phyloP scores from a whole-genome alignment of 2,797 vertebrate species.

The Anableps anableps region DNA sequence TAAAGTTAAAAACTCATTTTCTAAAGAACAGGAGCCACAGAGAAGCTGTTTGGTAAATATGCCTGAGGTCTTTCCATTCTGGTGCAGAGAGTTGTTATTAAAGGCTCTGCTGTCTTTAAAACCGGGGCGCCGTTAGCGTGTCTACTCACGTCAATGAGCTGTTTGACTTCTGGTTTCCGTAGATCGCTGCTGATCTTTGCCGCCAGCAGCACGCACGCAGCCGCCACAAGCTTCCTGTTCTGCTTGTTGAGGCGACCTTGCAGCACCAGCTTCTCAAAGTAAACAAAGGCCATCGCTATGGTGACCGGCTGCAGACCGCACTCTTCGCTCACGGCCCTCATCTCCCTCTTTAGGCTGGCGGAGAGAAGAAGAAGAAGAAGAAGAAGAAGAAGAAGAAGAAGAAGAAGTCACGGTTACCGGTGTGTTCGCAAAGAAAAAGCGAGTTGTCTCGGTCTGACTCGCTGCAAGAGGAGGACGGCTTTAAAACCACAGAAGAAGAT shows the following conservation, averaged over 20 bases:
- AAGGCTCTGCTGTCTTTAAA: neutral
- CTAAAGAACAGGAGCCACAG: neutral
- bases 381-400: neutral
- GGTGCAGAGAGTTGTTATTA: neutral
- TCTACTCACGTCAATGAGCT: constrained; percentile 93
- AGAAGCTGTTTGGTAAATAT: neutral
- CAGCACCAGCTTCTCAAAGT: constrained; percentile 98
- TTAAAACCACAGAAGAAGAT: neutral
- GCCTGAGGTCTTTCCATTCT: neutral
- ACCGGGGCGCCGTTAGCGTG: neutral
- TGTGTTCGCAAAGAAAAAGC: constrained; percentile 2
- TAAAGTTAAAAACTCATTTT: neutral
- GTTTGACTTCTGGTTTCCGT: constrained; percentile 92
- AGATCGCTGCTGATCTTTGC: constrained; percentile 99
- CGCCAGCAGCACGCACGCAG: constrained; percentile 92
- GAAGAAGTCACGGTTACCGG: neutral
- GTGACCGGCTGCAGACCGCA: constrained; percentile 92
- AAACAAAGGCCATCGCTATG: constrained; percentile 94
- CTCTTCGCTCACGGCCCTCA: constrained; percentile 92
- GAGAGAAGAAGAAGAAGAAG: constrained; percentile 4
- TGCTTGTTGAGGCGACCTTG: constrained; percentile 97
- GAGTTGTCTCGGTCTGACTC: neutral
- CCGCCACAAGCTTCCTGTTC: constrained; percentile 96
- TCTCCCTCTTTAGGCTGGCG: constrained; percentile 93
- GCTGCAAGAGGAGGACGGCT: neutral